These are phyloP conservation scores for Danionella dracula DNA, from an alignment of 2,797 vertebrate species.

Conservation along the genomic window DNA sequence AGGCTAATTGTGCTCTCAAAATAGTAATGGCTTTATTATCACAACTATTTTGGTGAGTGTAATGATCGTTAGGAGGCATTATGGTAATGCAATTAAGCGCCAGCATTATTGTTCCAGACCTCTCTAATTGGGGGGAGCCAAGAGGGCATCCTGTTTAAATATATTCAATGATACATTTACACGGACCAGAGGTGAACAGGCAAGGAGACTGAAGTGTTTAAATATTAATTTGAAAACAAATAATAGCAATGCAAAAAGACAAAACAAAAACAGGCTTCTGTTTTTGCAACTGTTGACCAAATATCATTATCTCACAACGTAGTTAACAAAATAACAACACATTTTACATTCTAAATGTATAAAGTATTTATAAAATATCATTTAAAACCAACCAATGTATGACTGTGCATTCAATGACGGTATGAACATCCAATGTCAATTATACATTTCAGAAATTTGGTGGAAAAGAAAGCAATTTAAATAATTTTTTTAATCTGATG, in stretches of 20 bases:
- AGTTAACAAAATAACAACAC: too few species aligned
- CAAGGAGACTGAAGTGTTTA: background rate
- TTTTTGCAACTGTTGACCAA: background rate
- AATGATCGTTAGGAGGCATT: constrained; percentile 72
- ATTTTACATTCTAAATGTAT: too few species aligned
- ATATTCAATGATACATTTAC: constrained; percentile 46
- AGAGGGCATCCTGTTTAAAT: constrained; percentile 47
- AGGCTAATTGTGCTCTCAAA: constrained; percentile 69
- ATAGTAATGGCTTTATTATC: constrained; percentile 74
- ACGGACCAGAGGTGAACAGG: constrained; percentile 19
- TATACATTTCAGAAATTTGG: too few species aligned
- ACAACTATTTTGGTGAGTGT: constrained; percentile 61
- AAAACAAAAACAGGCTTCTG: background rate
- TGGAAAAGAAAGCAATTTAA: too few species aligned
- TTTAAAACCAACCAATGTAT: too few species aligned
- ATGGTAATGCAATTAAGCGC: constrained; percentile 70
- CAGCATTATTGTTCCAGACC: constrained; percentile 62
- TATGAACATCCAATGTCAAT: too few species aligned
- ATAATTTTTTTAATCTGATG: too few species aligned
- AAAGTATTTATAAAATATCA: too few species aligned
- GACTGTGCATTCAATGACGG: too few species aligned
- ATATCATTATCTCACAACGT: background rate
- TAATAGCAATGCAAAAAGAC: constrained; percentile 4
- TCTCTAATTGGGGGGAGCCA: constrained; percentile 59
- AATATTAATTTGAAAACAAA: constrained; percentile 7